Conservation (phyloP, 2,888 invertebrate genomes). For the Netelia inedita region DNA sequence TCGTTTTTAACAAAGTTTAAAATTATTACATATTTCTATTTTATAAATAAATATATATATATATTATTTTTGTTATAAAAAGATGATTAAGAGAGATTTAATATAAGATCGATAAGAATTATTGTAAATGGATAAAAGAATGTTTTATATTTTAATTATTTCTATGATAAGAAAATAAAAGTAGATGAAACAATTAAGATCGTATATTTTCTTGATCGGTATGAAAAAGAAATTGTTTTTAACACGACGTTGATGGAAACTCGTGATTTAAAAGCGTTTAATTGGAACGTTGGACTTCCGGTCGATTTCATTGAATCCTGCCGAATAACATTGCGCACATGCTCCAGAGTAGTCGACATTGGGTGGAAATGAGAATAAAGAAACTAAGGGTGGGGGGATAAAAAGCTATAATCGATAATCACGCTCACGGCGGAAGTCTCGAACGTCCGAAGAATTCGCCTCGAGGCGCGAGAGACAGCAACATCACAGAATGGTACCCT, state of each 20-base stretch:
- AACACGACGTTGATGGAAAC: neutral
- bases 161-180: neutral
- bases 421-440: conserved; percentile 52
- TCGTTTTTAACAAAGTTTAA: neutral
- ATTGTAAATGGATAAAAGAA: neutral
- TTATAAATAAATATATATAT: too few species aligned
- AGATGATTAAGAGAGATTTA: neutral
- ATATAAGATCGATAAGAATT: too few species aligned
- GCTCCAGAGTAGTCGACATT: neutral
- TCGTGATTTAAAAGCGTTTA: neutral
- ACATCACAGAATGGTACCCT: conserved; percentile 18
- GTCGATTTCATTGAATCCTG: neutral
- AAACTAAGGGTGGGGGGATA: neutral
- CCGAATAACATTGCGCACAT: neutral
- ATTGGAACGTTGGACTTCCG: neutral
- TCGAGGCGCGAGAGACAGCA: conserved; percentile 48
- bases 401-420: conserved; percentile 32
- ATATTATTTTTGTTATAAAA: neutral
- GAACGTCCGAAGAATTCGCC: conserved; percentile 51
- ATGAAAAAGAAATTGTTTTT: neutral
- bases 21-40: too few species aligned
- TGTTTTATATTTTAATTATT: neutral
- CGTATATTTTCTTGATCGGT: neutral
- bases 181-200: too few species aligned
- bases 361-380: neutral